Conservation (phyloP, 2,888 invertebrate species). For the Parascotia fuliginaria region DNA sequence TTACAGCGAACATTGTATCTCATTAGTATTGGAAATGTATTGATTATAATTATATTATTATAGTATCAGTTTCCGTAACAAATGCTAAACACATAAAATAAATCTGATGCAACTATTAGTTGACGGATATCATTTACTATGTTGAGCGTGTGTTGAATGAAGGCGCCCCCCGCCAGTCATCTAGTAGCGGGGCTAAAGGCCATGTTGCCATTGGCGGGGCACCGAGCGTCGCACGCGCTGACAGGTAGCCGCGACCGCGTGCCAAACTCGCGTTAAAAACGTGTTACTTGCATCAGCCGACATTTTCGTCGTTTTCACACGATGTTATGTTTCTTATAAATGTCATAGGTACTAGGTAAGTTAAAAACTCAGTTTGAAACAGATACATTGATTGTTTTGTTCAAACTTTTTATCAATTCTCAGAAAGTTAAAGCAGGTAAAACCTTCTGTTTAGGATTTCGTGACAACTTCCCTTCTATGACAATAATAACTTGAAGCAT, state of each 20-base stretch:
- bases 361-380: too few species aligned
- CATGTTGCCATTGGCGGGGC: not conserved
- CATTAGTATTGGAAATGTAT: not conserved
- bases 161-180: not conserved
- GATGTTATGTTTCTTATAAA: not conserved
- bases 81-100: not conserved
- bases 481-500: too few species aligned
- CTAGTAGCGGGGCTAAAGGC: not conserved
- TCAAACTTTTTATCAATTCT: too few species aligned
- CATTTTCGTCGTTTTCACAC: not conserved
- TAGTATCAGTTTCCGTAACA: not conserved
- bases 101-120: slow-evolving; percentile 27
- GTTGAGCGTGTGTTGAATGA: not conserved
- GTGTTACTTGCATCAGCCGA: slow-evolving; percentile 47
- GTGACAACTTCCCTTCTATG: too few species aligned
- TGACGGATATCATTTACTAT: slow-evolving; percentile 11
- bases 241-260: slow-evolving; percentile 23
- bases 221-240: slow-evolving; percentile 3
- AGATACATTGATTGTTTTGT: too few species aligned
- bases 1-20: too few species aligned
- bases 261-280: slow-evolving; percentile 29
- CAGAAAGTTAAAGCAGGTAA: too few species aligned
- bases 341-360: too few species aligned
- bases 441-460: too few species aligned
- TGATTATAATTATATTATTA: not conserved